Base-by-base conservation (phyloP, 2,888 invertebrate genomes). In the Drosophila crucigera region DNA sequence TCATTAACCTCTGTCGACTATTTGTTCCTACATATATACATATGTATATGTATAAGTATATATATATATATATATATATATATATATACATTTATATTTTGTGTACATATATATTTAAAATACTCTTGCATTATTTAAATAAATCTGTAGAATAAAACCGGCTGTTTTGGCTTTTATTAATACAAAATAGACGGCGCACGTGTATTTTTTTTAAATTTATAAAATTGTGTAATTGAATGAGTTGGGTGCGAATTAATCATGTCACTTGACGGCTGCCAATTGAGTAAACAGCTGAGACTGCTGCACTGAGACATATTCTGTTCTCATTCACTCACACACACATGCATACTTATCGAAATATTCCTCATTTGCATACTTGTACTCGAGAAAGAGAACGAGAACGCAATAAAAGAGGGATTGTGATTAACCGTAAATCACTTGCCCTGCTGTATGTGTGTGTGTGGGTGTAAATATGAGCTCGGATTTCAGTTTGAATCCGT, bases 1-100 rank as follows among this genome's bases (percentile, higher is more conserved):
- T 75, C 78, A 78, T 78, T 78, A 78, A 78, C 78, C 78, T 71
- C 62, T 62, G 67, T 25, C 31, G 39, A 35, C 41, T 61, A 28
- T 49, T 49, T 74, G 53, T 64, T 64, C 22, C 47, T 58, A 25
- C 50, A 37, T 37, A 19, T 37, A 16, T 37, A 19, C 6, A 16
- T 37, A 37, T 35, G 16, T 37, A 43, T 55, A 49, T 73, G 19
- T 61, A 39, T 50, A 35, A 14, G 25, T 35, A 35, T 14, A 5
- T 35, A 43, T 55, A 49, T 73, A 16, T 56, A 33, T 43, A 35
- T 11, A 7, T 30, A 31, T 30, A 11, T 39, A 39, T 58, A n/a
- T 35, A 41, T 39, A 62, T 33, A 25, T 25, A 35, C 4, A 5
- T 35, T 35, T 35, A 7, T 37, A 3, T 19, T 43, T 11, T 43